phyloP scores from a whole-genome alignment of 2,797 vertebrate genomes.

The Gephyroberyx darwinii region DNA sequence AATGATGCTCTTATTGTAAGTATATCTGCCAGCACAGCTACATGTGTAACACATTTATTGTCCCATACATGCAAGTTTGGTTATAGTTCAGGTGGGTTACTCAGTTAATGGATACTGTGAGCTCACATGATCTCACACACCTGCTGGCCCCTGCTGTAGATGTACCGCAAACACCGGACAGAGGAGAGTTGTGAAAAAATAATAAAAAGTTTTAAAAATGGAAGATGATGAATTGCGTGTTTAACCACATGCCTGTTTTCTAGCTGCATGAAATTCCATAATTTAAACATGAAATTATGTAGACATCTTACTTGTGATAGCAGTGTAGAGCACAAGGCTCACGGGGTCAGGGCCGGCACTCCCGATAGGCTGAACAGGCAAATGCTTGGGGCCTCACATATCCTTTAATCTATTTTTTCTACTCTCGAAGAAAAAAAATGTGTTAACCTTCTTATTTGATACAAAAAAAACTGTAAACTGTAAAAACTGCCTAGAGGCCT shows the following conservation, averaged over 20 bases:
- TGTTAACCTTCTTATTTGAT: no score
- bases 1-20: background rate
- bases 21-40: background rate
- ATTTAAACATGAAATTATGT: background rate
- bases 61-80: no score
- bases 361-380: no score
- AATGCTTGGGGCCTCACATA: no score
- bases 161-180: slow-evolving; percentile 53
- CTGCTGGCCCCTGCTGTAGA: slow-evolving; percentile 48
- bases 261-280: background rate
- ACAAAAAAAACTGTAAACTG: no score
- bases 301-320: slow-evolving; percentile 42
- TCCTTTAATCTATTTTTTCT: no score
- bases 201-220: background rate
- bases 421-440: no score
- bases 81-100: no score
- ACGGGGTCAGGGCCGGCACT: slow-evolving; percentile 27
- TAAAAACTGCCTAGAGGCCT: no score
- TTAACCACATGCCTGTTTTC: background rate
- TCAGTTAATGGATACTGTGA: no score
- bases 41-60: background rate
- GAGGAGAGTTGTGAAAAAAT: slow-evolving; percentile 23
- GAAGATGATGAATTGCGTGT: no score
- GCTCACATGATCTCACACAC: no score
- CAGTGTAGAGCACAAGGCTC: slow-evolving; percentile 60